Conservation (phyloP, 2,888 invertebrate species). For the Drosophila prolongata region DNA sequence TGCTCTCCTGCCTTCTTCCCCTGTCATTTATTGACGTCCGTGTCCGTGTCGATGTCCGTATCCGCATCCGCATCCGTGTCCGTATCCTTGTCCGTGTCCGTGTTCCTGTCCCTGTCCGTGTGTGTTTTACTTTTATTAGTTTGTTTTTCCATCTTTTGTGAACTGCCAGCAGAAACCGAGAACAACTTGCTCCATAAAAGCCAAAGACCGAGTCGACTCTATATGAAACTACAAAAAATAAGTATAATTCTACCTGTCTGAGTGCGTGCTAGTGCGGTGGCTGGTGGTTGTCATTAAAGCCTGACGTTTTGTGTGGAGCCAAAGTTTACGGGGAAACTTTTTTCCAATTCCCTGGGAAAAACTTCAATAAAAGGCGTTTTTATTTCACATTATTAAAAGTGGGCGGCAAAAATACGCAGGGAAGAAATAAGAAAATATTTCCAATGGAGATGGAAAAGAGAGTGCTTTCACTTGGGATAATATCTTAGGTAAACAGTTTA, state of each 20-base stretch:
- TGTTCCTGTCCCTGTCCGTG: constrained; percentile 37
- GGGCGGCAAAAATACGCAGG: constrained; percentile 16
- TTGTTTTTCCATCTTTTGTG: constrained; percentile 60
- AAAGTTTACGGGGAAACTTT: constrained; percentile 41
- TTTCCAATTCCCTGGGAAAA: constrained; percentile 26
- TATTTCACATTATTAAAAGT: constrained; percentile 45
- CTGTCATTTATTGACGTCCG: constrained; percentile 31
- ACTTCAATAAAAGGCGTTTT: constrained; percentile 35
- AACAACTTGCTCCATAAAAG: constrained; percentile 59
- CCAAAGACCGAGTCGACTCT: constrained; percentile 49
- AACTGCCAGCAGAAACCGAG: constrained; percentile 16
- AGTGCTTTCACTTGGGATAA: constrained; percentile 8
- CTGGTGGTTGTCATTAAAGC: constrained; percentile 54
- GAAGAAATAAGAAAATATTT: constrained; percentile 11
- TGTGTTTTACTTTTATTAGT: constrained; percentile 69
- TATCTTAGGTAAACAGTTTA: constrained; percentile 26
- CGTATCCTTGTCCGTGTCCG: constrained; percentile 30
- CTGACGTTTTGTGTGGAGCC: constrained; percentile 43
- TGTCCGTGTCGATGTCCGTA: constrained; percentile 21
- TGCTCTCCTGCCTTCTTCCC: constrained; percentile 5
- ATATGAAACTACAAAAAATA: constrained; percentile 45
- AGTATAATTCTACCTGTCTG: constrained; percentile 54
- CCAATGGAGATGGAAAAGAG: constrained; percentile 8
- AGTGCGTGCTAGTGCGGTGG: constrained; percentile 21
- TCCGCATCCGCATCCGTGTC: constrained; percentile 18